Evolutionary conservation across 2,797 vertebrate genomes (phyloP).

Genomic region (Rhinatrema bivittatum): DNA sequence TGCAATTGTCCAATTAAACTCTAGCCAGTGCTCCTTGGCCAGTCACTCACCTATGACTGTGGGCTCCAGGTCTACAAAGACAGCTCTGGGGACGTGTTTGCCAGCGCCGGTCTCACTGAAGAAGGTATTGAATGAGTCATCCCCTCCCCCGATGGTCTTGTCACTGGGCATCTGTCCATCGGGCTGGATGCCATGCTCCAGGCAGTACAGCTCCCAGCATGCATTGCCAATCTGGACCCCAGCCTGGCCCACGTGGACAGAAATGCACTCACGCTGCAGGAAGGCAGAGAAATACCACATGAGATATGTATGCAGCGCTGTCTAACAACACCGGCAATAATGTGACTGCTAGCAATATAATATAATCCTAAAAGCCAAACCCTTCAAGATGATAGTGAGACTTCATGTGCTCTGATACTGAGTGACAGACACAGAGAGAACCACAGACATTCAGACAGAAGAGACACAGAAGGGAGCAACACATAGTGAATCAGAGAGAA

Average conservation of each 20-base stretch:
- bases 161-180: conserved; percentile 71
- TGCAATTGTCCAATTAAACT: no score
- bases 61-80: conserved; percentile 66
- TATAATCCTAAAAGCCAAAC: no score
- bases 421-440: no score
- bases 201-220: conserved; percentile 63
- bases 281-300: neutral
- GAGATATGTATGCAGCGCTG: neutral
- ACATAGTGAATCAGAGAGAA: no score
- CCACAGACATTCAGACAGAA: no score
- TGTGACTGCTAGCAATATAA: no score
- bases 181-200: conserved; percentile 62
- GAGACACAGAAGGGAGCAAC: no score
- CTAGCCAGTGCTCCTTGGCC: no score
- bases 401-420: no score
- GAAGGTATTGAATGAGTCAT: conserved; percentile 76
- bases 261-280: conserved; percentile 60
- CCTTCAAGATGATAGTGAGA: no score
- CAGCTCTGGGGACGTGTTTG: conserved; percentile 59
- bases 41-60: conserved; percentile 59
- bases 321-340: no score
- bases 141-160: conserved; percentile 66
- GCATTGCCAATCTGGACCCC: conserved; percentile 62
- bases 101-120: conserved; percentile 69
- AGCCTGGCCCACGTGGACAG: conserved; percentile 62